A percentile compares a stretch with the other conserved stretches of the same genome.
Evolutionary conservation across 2,888 invertebrate genomes (phyloP).

Genomic region (Lacanobia oleracea): DNA sequence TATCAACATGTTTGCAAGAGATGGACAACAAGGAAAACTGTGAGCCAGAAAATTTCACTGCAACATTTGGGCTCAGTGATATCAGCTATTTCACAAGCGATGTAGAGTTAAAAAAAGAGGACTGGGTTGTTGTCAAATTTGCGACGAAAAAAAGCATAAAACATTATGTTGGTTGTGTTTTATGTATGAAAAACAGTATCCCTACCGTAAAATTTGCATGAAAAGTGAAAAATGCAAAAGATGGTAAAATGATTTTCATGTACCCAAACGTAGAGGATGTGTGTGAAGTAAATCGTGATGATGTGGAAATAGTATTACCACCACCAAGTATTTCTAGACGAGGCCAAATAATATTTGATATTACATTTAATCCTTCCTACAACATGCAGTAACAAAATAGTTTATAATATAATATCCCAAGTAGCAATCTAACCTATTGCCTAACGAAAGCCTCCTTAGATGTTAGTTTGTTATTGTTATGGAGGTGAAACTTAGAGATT

Average conservation of each 20-base stretch:
- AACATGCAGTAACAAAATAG: too few relatives aligned
- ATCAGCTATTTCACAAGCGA: constrained; percentile 24
- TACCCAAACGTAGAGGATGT: too few relatives aligned
- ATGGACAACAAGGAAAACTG: constrained; percentile 12
- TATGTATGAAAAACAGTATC: constrained; percentile 40
- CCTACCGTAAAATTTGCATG: constrained; percentile 52
- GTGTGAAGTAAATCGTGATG: too few relatives aligned
- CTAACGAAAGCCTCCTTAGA: too few relatives aligned
- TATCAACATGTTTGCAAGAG: constrained; percentile 15
- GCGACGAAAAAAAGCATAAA: constrained; percentile 48
- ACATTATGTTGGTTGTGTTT: constrained; percentile 42
- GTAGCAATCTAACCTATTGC: too few relatives aligned
- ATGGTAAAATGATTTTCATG: constrained; percentile 37
- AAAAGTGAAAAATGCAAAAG: constrained; percentile 50
- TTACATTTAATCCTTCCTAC: too few relatives aligned
- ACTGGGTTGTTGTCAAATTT: constrained; percentile 51
- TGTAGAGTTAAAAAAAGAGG: constrained; percentile 37
- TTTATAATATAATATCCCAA: too few relatives aligned
- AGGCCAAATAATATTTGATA: too few relatives aligned
- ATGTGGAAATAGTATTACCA: too few relatives aligned
- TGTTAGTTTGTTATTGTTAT: too few relatives aligned
- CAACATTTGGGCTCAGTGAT: not conserved
- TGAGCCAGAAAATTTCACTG: constrained; percentile 10
- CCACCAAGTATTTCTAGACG: too few relatives aligned
- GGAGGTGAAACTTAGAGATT: too few relatives aligned